phyloP scores from a whole-genome alignment of 2,797 vertebrate genomes.

The Coluber constrictor region DNA sequence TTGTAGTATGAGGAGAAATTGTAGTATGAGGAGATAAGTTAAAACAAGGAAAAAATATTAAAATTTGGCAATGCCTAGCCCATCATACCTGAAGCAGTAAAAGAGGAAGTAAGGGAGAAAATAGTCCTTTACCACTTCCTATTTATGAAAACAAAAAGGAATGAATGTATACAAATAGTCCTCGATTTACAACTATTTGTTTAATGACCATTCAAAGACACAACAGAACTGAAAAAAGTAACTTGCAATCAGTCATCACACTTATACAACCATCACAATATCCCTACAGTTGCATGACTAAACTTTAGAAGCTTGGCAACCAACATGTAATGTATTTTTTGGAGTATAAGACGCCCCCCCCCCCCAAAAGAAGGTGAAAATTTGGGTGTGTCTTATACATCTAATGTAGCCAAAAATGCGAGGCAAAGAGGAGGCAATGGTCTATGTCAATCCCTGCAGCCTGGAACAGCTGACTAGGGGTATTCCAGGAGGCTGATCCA shows the following conservation, averaged over 20 bases:
- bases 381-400: too few relatives aligned
- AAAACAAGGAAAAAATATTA: neutral
- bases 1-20: neutral
- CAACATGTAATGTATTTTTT: too few relatives aligned
- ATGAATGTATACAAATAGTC: neutral
- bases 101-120: neutral
- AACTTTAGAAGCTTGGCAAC: neutral
- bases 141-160: neutral
- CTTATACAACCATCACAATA: too few relatives aligned
- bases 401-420: too few relatives aligned
- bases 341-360: too few relatives aligned
- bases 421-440: too few relatives aligned
- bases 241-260: neutral
- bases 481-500: too few relatives aligned
- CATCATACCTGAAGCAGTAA: neutral
- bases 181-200: neutral
- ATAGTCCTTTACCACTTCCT: neutral
- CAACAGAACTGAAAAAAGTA: neutral
- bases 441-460: too few relatives aligned
- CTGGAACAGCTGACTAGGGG: too few relatives aligned
- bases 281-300: neutral
- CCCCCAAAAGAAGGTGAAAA: too few relatives aligned
- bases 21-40: neutral
- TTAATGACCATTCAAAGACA: neutral
- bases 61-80: neutral